phyloP scores from a whole-genome alignment of 2,113 vertebrate genomes.

The Struthidea cinerea region DNA sequence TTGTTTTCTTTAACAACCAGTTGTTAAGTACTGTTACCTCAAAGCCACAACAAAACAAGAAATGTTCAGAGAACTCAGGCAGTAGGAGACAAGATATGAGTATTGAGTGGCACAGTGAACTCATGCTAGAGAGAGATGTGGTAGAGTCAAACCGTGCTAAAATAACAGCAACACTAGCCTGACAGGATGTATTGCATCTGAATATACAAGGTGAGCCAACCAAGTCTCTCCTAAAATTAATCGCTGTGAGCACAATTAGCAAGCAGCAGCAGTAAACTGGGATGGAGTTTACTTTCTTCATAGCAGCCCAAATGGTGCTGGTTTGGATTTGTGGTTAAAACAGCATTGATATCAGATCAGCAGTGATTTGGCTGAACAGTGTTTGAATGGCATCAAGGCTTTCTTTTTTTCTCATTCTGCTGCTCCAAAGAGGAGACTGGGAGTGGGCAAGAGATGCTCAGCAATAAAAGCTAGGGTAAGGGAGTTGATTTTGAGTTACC shows the following conservation, averaged over 20 bases:
- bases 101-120: neutral
- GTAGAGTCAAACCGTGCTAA: neutral
- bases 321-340: neutral
- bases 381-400: neutral
- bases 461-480: neutral
- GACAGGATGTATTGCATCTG: neutral
- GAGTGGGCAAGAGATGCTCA: neutral
- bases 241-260: neutral
- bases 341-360: neutral
- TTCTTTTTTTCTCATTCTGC: neutral
- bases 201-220: neutral
- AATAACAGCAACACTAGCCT: neutral
- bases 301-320: neutral
- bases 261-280: neutral
- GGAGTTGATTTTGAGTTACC: too few species aligned
- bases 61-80: neutral
- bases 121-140: neutral
- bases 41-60: neutral
- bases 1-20: neutral
- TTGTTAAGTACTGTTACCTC: neutral
- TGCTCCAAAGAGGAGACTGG: neutral
- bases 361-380: neutral
- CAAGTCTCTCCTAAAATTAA: neutral
- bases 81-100: neutral
- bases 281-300: neutral